A percentile compares a stretch with the other conserved stretches of the same genome.
These are phyloP conservation scores for Hydropotes inermis DNA, from an alignment of 2,113 vertebrate species.

Conservation along the genomic window DNA sequence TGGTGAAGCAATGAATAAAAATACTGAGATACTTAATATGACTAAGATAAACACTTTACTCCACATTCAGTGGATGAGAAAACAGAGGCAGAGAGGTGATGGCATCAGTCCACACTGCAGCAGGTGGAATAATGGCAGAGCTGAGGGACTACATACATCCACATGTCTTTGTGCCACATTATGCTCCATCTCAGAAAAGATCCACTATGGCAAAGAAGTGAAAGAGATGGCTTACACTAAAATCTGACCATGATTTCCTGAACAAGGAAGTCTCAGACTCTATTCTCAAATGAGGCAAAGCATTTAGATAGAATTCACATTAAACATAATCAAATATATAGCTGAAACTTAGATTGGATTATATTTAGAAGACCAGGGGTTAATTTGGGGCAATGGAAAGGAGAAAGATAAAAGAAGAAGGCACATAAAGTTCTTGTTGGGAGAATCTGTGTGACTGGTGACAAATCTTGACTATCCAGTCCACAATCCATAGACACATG, in stretches of 20 bases:
- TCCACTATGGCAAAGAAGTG: not conserved
- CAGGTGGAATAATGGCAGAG: not conserved
- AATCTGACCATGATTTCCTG: not conserved
- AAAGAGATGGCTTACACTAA: not conserved
- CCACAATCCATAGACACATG: not conserved
- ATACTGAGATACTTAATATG: not conserved
- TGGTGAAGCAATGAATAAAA: not conserved
- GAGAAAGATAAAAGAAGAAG: not conserved
- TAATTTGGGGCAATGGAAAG: not conserved
- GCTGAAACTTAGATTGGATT: not conserved
- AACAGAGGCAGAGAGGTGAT: not conserved
- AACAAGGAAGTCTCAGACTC: not conserved
- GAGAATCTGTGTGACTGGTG: not conserved
- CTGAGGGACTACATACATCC: not conserved
- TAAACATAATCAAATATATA: not conserved
- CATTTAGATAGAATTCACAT: not conserved
- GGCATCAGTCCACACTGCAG: not conserved
- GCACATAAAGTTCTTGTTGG: not conserved
- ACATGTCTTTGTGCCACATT: not conserved
- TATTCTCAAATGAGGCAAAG: not conserved
- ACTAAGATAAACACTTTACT: not conserved
- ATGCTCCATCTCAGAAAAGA: not conserved
- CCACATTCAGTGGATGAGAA: not conserved
- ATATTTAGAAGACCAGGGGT: not conserved
- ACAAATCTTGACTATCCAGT: not conserved